These are phyloP conservation scores for Phylloscopus trochiloides DNA, from an alignment of 2,113 vertebrate genomes.

Conservation along the genomic window DNA sequence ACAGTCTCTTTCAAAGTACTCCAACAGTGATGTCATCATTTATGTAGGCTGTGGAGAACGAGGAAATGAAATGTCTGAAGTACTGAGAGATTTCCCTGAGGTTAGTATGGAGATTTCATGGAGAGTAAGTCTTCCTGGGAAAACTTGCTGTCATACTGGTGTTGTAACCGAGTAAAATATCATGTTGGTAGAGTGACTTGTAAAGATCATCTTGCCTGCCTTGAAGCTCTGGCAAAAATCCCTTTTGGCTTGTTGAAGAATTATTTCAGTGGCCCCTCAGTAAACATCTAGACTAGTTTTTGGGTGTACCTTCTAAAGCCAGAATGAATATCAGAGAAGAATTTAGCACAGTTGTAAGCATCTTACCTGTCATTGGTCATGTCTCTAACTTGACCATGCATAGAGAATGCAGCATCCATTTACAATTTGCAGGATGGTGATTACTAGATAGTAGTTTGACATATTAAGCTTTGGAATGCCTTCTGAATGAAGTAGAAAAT, in stretches of 20 bases:
- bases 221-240: not conserved
- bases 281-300: not conserved
- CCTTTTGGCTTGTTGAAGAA: not conserved
- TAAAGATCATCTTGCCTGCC: not conserved
- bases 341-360: not conserved
- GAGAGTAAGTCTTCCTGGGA: not conserved
- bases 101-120: conserved; percentile 71
- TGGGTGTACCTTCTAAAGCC: not conserved
- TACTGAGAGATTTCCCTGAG: conserved; percentile 96
- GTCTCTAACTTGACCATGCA: not conserved
- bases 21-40: conserved; percentile 97
- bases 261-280: not conserved
- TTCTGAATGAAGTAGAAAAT: not conserved
- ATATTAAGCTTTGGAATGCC: not conserved
- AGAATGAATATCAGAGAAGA: not conserved
- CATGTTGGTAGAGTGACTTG: not conserved
- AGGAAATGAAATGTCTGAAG: conserved; percentile 99
- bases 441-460: not conserved
- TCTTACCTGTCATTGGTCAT: not conserved
- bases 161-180: not conserved
- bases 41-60: conserved; percentile 97
- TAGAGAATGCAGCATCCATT: not conserved
- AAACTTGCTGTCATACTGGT: not conserved
- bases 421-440: not conserved
- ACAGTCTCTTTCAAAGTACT: conserved; percentile 96